These are phyloP conservation scores for Dinomys branickii DNA, from an alignment of 2,113 vertebrate genomes.

Conservation along the genomic window DNA sequence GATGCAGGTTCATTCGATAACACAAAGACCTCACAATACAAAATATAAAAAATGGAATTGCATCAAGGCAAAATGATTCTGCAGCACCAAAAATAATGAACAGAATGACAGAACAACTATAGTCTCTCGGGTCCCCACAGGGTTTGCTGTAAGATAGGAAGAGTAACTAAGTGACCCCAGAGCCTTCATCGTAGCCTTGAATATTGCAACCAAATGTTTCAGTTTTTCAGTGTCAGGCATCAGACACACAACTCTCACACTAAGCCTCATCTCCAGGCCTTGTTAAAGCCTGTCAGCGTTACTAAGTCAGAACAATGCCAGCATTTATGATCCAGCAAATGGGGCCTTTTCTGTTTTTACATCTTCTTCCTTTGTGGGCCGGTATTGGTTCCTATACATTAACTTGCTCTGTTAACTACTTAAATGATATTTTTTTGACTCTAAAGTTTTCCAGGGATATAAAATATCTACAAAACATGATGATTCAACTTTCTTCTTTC, in stretches of 20 bases:
- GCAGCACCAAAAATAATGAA: too few species aligned
- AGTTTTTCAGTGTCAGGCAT: not conserved
- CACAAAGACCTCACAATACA: too few species aligned
- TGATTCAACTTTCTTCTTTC: not conserved
- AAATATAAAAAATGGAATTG: too few species aligned
- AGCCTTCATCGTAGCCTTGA: too few species aligned
- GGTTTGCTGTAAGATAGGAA: not conserved
- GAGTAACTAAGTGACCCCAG: not conserved
- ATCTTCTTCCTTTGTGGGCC: not conserved
- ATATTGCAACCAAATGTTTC: not conserved
- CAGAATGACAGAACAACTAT: too few species aligned
- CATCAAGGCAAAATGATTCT: too few species aligned
- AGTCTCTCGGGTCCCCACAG: not conserved
- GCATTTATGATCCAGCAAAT: not conserved
- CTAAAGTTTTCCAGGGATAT: too few species aligned
- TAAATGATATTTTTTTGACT: not conserved
- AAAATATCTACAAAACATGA: not conserved
- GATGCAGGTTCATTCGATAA: too few species aligned
- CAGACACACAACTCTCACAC: not conserved
- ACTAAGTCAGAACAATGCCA: not conserved
- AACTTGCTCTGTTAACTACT: not conserved
- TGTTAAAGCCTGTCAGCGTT: too few species aligned
- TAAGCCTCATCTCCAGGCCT: not conserved
- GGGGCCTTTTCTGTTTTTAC: not conserved
- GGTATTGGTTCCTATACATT: not conserved